phyloP scores from a whole-genome alignment of 1,140 invertebrate genomes.

The Cydia fagiglandana region DNA sequence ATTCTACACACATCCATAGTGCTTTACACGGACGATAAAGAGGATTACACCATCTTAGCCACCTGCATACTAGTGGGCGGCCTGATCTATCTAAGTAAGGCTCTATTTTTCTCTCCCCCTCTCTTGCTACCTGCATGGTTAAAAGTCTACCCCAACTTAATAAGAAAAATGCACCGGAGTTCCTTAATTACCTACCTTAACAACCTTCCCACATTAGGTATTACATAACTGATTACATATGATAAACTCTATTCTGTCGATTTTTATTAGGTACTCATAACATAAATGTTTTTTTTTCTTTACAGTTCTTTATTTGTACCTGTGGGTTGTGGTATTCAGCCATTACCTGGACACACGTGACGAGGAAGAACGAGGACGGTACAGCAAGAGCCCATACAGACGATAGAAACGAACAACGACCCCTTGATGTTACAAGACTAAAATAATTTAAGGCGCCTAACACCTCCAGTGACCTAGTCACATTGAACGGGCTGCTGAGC shows the following conservation, averaged over 20 bases:
- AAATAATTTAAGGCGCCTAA: constrained; percentile 5
- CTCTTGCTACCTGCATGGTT: too few relatives aligned
- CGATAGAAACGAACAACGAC: constrained; percentile 62
- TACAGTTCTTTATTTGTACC: constrained; percentile 85
- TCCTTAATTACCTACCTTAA: too few relatives aligned
- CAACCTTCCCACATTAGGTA: too few relatives aligned
- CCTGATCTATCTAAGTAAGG: constrained; percentile 68
- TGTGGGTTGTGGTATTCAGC: constrained; percentile 90
- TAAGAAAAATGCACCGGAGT: too few relatives aligned
- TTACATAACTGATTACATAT: too few relatives aligned
- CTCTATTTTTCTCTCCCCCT: too few relatives aligned
- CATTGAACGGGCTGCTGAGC: not conserved
- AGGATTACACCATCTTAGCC: constrained; percentile 55
- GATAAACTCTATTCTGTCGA: too few relatives aligned
- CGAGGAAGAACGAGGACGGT: constrained; percentile 82
- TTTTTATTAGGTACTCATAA: too few relatives aligned
- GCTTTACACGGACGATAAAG: constrained; percentile 81
- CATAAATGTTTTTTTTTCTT: constrained; percentile 46
- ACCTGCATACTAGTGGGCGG: constrained; percentile 65
- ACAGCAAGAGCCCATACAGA: constrained; percentile 83
- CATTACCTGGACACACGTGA: constrained; percentile 86
- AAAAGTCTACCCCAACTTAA: too few relatives aligned
- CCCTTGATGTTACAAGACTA: not conserved
- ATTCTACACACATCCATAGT: constrained; percentile 87
- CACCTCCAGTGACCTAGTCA: not conserved